Percentiles rank a stretch among this genome's conserved stretches.
phyloP scores from a whole-genome alignment of 2,888 invertebrate genomes.

The Pseudococcus longispinus region DNA sequence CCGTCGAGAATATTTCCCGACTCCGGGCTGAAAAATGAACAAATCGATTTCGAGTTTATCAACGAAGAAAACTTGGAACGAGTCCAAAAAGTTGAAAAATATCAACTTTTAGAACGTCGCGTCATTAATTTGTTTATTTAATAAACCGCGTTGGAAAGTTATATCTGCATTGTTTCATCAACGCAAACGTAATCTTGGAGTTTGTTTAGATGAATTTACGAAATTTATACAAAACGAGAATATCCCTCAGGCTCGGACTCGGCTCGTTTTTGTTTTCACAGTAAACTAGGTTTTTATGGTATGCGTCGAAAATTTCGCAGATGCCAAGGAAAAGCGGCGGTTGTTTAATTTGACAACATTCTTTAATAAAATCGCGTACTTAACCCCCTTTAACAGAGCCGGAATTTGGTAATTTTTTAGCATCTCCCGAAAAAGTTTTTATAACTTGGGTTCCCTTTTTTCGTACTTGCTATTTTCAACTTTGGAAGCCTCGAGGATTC shows the following conservation, averaged over 20 bases:
- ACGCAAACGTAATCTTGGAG: not conserved
- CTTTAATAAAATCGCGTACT: not conserved
- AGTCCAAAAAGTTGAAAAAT: constrained; percentile 15
- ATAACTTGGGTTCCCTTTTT: not conserved
- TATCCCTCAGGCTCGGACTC: not conserved
- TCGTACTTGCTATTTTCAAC: not conserved
- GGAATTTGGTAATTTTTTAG: not conserved
- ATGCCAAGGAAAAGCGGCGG: not conserved
- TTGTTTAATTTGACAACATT: constrained; percentile 12
- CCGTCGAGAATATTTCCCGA: not conserved
- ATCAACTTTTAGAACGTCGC: not conserved
- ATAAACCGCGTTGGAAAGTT: constrained; percentile 33
- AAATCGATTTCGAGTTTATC: constrained; percentile 33
- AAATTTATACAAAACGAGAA: constrained; percentile 21
- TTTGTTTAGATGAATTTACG: constrained; percentile 19
- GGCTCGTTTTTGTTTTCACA: not conserved
- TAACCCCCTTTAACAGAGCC: not conserved
- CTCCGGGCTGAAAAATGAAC: not conserved
- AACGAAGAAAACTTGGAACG: constrained; percentile 6
- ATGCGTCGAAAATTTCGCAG: constrained; percentile 12
- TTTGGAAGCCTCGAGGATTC: not conserved
- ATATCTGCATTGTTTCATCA: constrained; percentile 33
- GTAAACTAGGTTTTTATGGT: not conserved
- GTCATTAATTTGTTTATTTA: constrained; percentile 41
- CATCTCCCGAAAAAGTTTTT: not conserved